Percentiles rank a stretch among this genome's conserved stretches.
phyloP scores from a whole-genome alignment of 2,888 invertebrate species.

The Ceramica pisi region DNA sequence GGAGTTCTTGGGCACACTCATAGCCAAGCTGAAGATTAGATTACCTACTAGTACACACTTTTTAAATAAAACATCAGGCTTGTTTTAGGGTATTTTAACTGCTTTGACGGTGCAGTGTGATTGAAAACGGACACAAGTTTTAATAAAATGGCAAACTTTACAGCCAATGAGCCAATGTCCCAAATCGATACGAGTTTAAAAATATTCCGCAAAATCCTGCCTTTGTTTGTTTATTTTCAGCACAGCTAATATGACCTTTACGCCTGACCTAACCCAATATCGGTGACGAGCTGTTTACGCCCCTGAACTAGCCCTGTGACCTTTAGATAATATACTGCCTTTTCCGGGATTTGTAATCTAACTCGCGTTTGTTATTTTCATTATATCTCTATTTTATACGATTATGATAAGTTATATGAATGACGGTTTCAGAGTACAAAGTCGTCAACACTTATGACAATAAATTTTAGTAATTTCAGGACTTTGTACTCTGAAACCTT shows the following conservation, averaged over 20 bases:
- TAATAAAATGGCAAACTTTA: not conserved
- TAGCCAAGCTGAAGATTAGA: too few species aligned
- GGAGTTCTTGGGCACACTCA: too few species aligned
- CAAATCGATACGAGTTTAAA: not conserved
- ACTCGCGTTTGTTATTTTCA: not conserved
- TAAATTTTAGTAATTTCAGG: too few species aligned
- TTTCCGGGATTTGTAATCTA: slow-evolving; percentile 1
- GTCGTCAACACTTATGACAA: too few species aligned
- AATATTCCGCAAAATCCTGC: not conserved
- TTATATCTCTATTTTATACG: not conserved
- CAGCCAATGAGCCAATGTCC: not conserved
- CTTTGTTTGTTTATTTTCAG: not conserved
- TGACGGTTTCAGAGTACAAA: not conserved
- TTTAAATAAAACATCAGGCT: too few species aligned
- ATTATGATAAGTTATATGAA: not conserved
- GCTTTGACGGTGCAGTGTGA: too few species aligned
- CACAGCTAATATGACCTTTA: not conserved
- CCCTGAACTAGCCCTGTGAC: not conserved
- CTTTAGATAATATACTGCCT: not conserved
- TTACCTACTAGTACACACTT: too few species aligned
- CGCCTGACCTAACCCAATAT: slow-evolving; percentile 1
- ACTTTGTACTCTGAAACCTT: too few species aligned
- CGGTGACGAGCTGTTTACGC: not conserved
- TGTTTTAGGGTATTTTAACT: too few species aligned
- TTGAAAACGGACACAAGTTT: too few species aligned